Conservation (phyloP, 2,113 vertebrate species). For the Actenoides hombroni region DNA sequence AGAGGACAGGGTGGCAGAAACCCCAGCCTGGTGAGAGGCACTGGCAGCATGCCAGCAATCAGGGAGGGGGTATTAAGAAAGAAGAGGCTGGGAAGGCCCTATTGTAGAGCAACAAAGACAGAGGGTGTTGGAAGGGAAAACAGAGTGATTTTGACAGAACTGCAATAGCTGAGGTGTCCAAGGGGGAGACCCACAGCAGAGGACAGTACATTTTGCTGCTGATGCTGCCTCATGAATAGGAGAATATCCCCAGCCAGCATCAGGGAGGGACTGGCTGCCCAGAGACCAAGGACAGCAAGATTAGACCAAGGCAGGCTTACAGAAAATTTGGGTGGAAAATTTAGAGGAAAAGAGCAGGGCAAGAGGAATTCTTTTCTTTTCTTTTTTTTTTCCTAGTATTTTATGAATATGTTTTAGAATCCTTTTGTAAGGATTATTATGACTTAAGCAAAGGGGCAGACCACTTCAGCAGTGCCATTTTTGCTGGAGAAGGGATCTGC, state of each 20-base stretch:
- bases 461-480: not conserved
- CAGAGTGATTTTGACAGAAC: not conserved
- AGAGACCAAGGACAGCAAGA: not conserved
- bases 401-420: not conserved
- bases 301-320: not conserved
- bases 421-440: not conserved
- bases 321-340: not conserved
- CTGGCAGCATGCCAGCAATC: not conserved
- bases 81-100: not conserved
- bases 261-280: not conserved
- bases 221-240: not conserved
- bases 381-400: not conserved
- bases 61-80: not conserved
- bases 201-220: not conserved
- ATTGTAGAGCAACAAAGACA: not conserved
- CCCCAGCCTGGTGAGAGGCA: not conserved
- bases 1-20: not conserved
- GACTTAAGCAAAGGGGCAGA: not conserved
- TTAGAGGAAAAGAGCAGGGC: not conserved
- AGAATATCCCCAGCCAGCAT: not conserved
- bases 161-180: fast-evolving
- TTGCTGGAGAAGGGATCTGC: not conserved
- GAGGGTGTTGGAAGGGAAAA: not conserved
- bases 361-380: not conserved
- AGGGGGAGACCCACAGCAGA: not conserved